Evolutionary conservation across 2,113 vertebrate genomes (phyloP).

Genomic region (Petrocephalus zakoni): DNA sequence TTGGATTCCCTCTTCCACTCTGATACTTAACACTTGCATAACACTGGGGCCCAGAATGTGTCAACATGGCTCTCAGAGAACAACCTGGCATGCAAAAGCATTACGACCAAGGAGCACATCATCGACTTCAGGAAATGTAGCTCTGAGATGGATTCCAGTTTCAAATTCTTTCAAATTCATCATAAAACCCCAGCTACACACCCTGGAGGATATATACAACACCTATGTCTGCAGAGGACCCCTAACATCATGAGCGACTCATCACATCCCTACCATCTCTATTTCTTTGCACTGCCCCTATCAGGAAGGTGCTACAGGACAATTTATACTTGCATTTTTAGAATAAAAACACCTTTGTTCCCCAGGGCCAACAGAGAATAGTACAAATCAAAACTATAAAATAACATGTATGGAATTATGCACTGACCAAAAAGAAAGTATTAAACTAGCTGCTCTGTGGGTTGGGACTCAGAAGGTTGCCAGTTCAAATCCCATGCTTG

Average conservation of each 20-base stretch:
- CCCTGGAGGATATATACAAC: not conserved
- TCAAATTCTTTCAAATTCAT: not conserved
- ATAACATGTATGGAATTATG: too few species aligned
- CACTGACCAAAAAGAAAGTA: not conserved
- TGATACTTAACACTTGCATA: too few species aligned
- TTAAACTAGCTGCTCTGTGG: not conserved
- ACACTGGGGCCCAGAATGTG: not conserved
- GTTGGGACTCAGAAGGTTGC: not conserved
- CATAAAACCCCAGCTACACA: not conserved
- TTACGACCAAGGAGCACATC: not conserved
- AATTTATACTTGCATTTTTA: not conserved
- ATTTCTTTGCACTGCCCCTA: not conserved
- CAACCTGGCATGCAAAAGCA: not conserved
- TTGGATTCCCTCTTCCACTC: not conserved
- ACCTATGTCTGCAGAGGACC: not conserved
- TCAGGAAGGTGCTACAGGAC: not conserved
- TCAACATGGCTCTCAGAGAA: not conserved
- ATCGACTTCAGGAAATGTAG: not conserved
- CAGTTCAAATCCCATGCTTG: not conserved
- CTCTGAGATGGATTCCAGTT: not conserved
- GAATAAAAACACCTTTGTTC: not conserved
- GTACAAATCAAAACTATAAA: not conserved
- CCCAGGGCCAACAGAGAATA: not conserved
- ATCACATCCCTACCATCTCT: not conserved
- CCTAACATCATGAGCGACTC: not conserved